Conservation (phyloP, 1,140 invertebrate genomes). For the Heliconius himera region DNA sequence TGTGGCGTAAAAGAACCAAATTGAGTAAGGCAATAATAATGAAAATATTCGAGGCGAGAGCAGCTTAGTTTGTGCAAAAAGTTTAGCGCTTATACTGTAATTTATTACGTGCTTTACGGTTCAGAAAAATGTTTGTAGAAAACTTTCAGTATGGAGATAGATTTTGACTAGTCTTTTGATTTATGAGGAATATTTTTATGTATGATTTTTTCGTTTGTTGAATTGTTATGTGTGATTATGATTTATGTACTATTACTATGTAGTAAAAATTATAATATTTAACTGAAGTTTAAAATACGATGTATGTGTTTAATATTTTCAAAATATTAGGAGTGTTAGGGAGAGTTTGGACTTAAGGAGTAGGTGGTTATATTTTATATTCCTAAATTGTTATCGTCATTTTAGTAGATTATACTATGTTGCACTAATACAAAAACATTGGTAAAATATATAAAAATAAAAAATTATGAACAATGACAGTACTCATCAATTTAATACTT, state of each 20-base stretch:
- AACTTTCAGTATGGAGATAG: conserved; percentile 14
- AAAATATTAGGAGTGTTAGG: no score
- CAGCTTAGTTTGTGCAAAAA: conserved; percentile 4
- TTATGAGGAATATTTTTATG: not conserved
- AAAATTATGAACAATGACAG: not conserved
- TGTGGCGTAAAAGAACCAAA: not conserved
- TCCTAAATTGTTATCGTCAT: no score
- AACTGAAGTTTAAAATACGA: no score
- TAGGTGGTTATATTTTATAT: no score
- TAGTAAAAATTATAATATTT: no score
- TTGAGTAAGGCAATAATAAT: conserved; percentile 13
- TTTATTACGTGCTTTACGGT: conserved; percentile 14
- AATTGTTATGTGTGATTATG: not conserved
- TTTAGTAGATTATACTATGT: no score
- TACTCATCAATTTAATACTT: no score
- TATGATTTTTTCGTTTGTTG: conserved; percentile 3
- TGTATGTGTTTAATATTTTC: no score
- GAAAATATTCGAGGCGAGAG: conserved; percentile 3
- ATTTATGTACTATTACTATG: not conserved
- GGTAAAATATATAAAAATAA: not conserved
- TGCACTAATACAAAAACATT: not conserved
- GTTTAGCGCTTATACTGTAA: conserved; percentile 12
- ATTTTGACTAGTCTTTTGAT: conserved; percentile 14
- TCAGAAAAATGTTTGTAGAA: conserved; percentile 11
- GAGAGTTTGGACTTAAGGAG: no score